Evolutionary conservation across 1,140 invertebrate species (phyloP).

Genomic region (Hylyphantes graminicola): DNA sequence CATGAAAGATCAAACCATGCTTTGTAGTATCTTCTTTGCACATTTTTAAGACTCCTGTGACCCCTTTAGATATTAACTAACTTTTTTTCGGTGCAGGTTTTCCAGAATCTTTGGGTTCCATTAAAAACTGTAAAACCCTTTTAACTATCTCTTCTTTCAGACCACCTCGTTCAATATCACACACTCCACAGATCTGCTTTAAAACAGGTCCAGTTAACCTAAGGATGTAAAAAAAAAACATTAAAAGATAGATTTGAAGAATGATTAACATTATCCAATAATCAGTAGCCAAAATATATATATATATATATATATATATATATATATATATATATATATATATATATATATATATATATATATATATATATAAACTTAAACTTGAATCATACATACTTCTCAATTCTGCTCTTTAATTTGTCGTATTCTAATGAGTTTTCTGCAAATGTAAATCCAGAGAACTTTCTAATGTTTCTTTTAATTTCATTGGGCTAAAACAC

Average conservation of each 20-base stretch:
- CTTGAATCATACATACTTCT: constrained; percentile 66
- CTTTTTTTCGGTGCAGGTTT: constrained; percentile 63
- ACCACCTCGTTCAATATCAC: constrained; percentile 66
- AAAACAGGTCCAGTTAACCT: constrained; percentile 64
- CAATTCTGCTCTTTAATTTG: constrained; percentile 64
- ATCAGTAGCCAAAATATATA: too few relatives aligned
- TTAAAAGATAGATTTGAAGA: too few relatives aligned
- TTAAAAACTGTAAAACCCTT: constrained; percentile 66
- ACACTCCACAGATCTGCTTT: constrained; percentile 65
- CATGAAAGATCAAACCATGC: too few relatives aligned
- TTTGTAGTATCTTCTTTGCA: too few relatives aligned
- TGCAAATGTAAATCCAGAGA: constrained; percentile 68
- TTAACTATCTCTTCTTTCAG: constrained; percentile 66
- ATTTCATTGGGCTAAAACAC: constrained; percentile 65
- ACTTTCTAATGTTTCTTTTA: constrained; percentile 68
- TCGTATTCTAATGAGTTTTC: constrained; percentile 67
- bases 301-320: too few relatives aligned
- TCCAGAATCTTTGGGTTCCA: constrained; percentile 65
- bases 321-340: too few relatives aligned
- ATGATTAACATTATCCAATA: too few relatives aligned
- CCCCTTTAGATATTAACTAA: too few relatives aligned
- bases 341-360: too few relatives aligned
- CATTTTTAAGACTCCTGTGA: too few relatives aligned
- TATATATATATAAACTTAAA: too few relatives aligned
- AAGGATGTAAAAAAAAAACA: constrained; percentile 10